Conservation (phyloP, 2,113 vertebrate genomes). For the Gnathonemus longibarbis region DNA sequence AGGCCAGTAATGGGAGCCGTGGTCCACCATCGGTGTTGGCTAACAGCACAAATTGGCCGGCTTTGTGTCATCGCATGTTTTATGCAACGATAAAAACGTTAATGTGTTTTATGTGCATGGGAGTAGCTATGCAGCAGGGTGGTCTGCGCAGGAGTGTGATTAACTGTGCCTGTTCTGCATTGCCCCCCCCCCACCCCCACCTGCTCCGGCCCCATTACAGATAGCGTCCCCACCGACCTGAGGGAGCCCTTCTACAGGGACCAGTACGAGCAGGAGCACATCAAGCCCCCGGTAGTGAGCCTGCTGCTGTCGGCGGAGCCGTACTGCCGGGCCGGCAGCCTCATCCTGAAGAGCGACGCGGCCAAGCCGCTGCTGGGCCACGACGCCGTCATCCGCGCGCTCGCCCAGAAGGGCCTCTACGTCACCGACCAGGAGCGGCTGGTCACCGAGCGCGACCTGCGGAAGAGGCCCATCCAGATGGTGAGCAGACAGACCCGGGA, state of each 20-base stretch:
- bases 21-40: background rate
- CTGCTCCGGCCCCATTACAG: constrained; percentile 47
- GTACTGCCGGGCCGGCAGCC: constrained; percentile 91
- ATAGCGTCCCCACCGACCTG: constrained; percentile 85
- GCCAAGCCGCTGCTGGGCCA: constrained; percentile 92
- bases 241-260: constrained; percentile 87
- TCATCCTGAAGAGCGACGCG: constrained; percentile 92
- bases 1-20: background rate
- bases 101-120: background rate
- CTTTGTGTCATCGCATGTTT: background rate
- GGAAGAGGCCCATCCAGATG: constrained; percentile 90
- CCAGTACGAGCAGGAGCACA: constrained; percentile 95
- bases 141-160: background rate
- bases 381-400: constrained; percentile 93
- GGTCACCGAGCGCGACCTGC: constrained; percentile 91
- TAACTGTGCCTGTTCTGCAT: background rate
- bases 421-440: constrained; percentile 91
- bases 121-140: background rate
- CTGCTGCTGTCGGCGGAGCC: constrained; percentile 92
- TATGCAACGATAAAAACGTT: background rate
- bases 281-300: constrained; percentile 87
- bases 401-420: constrained; percentile 95
- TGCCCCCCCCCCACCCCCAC: background rate
- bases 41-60: background rate
- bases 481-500: constrained; percentile 59